Evolutionary conservation across 2,888 invertebrate genomes (phyloP).

Genomic region (Electrophaes corylata): DNA sequence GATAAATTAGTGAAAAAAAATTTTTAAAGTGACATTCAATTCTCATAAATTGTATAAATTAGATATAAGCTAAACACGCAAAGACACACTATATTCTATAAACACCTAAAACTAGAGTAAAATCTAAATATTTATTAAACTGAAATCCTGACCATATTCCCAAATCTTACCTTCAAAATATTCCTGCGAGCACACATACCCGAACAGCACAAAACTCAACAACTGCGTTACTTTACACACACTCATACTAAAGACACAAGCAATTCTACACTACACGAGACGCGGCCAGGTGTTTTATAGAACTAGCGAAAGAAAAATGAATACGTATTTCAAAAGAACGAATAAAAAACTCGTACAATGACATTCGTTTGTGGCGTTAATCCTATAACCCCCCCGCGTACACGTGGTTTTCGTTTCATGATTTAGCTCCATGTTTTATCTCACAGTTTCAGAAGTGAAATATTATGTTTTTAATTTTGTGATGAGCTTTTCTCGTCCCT

Average conservation of each 20-base stretch:
- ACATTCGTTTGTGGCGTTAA: constrained; percentile 25
- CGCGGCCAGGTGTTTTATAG: constrained; percentile 20
- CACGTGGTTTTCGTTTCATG: constrained; percentile 18
- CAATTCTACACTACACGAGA: neutral
- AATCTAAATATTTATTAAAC: neutral
- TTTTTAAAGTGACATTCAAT: too few relatives aligned
- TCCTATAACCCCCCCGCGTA: constrained; percentile 26
- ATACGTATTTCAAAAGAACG: constrained; percentile 14
- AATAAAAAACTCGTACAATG: constrained; percentile 32
- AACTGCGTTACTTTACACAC: constrained; percentile 36
- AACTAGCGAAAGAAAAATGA: constrained; percentile 14
- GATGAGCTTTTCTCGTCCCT: constrained; percentile 14
- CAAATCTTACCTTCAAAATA: constrained; percentile 58
- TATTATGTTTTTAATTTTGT: constrained; percentile 19
- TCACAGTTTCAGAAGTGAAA: constrained; percentile 20
- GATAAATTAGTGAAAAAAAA: too few relatives aligned
- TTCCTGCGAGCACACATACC: constrained; percentile 51
- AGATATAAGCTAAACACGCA: neutral
- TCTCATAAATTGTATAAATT: too few relatives aligned
- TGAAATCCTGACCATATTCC: neutral
- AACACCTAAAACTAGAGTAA: too few relatives aligned
- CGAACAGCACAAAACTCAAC: constrained; percentile 42
- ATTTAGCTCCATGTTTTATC: constrained; percentile 20
- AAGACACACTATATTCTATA: too few relatives aligned
- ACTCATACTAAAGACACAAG: constrained; percentile 15